These are phyloP conservation scores for Enteromius treurensis DNA, from an alignment of 2,797 vertebrate genomes.

Conservation along the genomic window DNA sequence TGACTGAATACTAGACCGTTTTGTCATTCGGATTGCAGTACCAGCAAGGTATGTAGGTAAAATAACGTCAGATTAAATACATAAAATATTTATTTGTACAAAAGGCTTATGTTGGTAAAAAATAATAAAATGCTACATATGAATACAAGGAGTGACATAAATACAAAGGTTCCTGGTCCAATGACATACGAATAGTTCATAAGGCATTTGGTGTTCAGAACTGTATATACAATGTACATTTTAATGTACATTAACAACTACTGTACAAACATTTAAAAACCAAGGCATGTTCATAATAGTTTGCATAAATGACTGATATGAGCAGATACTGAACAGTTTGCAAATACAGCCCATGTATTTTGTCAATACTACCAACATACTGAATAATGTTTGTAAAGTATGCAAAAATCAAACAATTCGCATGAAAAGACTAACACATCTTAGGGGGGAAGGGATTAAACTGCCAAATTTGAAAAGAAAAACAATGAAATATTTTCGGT, in stretches of 20 bases:
- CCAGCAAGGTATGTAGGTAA: background rate
- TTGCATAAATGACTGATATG: constrained; percentile 65
- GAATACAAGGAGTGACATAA: constrained; percentile 73
- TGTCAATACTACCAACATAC: constrained; percentile 27
- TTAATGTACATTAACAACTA: constrained; percentile 53
- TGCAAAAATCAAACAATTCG: background rate
- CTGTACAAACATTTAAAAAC: constrained; percentile 48
- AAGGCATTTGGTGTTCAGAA: constrained; percentile 81
- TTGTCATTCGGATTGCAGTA: background rate
- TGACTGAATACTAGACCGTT: background rate
- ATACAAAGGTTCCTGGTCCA: constrained; percentile 63
- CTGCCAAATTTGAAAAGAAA: background rate
- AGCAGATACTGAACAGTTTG: constrained; percentile 44
- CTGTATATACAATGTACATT: constrained; percentile 69
- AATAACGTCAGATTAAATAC: constrained; percentile 69
- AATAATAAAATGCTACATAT: constrained; percentile 80
- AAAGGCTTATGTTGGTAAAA: constrained; percentile 79
- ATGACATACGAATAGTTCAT: constrained; percentile 66
- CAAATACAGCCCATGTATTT: constrained; percentile 37
- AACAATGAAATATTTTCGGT: background rate
- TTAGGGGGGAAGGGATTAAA: background rate
- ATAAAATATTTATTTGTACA: constrained; percentile 86
- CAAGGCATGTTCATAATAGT: constrained; percentile 50
- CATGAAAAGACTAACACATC: background rate
- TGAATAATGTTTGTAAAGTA: constrained; percentile 12